These are phyloP conservation scores for Amphimedon queenslandica DNA, from an alignment of 37 sponge, comb jelly and placozoan species.

Conservation along the genomic window DNA sequence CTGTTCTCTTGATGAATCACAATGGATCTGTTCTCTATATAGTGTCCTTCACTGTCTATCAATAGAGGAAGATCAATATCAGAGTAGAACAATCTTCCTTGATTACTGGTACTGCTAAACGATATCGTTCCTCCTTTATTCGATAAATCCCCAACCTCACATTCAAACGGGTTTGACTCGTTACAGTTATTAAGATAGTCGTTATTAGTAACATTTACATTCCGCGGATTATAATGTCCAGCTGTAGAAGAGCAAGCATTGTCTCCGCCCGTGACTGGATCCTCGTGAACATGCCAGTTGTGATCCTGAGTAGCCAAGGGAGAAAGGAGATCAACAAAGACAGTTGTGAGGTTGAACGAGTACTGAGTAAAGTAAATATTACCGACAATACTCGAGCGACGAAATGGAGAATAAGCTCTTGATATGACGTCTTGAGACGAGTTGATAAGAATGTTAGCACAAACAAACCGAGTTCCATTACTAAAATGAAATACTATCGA, in stretches of 20 bases:
- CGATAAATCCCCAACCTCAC: conserved; percentile 71
- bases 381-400: conserved; percentile 24
- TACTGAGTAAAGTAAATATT: conserved; percentile 42
- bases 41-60: neutral
- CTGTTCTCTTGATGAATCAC: conserved; percentile 52
- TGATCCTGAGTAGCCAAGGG: conserved; percentile 21
- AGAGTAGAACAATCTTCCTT: conserved; percentile 25
- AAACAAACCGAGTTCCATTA: conserved; percentile 19
- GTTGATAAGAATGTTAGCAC: conserved; percentile 57
- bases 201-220: neutral
- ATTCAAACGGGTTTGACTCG: conserved; percentile 14
- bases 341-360: conserved; percentile 1
- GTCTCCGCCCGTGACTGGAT: conserved; percentile 13
- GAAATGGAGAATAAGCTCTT: conserved; percentile 41
- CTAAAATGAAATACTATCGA: conserved; percentile 51
- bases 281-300: conserved; percentile 59
- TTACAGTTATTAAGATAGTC: conserved; percentile 15
- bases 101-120: conserved; percentile 11
- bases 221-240: conserved; percentile 42
- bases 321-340: conserved; percentile 27
- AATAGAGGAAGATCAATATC: conserved; percentile 47
- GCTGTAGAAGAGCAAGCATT: conserved; percentile 18
- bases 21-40: conserved; percentile 43
- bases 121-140: conserved; percentile 33
- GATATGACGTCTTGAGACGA: too few species aligned